A percentile compares a stretch with the other conserved stretches of the same genome.
Conservation (phyloP, 2,113 vertebrate species). For the Ranitomeya variabilis region DNA sequence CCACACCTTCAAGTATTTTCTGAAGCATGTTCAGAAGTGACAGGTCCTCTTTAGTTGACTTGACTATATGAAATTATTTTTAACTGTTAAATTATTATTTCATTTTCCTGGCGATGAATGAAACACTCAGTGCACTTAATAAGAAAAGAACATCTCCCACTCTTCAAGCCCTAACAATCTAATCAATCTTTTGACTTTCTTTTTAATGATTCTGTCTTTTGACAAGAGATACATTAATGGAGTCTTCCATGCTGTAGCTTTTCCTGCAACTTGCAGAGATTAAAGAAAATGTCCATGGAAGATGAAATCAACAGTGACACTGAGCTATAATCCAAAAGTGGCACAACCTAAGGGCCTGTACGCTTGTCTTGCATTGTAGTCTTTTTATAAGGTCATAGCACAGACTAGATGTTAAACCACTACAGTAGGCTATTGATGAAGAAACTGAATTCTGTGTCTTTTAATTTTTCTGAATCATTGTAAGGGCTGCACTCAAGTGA, state of each 20-base stretch:
- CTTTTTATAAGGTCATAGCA: constrained; percentile 56
- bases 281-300: constrained; percentile 52
- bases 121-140: not conserved
- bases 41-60: no score
- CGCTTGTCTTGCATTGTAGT: constrained; percentile 49
- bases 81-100: constrained; percentile 20
- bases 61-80: not conserved
- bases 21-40: no score
- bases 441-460: constrained; percentile 2
- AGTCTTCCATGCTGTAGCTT: constrained; percentile 34
- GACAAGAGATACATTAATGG: constrained; percentile 45
- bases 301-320: constrained; percentile 55
- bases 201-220: no score
- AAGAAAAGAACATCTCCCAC: not conserved
- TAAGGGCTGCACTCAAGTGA: not conserved
- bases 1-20: no score
- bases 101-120: constrained; percentile 20
- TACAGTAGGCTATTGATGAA: constrained; percentile 47
- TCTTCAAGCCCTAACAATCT: not conserved
- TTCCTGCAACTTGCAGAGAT: constrained; percentile 53
- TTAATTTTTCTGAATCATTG: constrained; percentile 18
- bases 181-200: constrained; percentile 28
- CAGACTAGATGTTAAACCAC: constrained; percentile 11
- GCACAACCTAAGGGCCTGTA: constrained; percentile 46
- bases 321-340: constrained; percentile 55